A percentile compares a stretch with the other conserved stretches of the same genome.
These are phyloP conservation scores for Bufo gargarizans DNA, from an alignment of 2,113 vertebrate genomes.

Conservation along the genomic window DNA sequence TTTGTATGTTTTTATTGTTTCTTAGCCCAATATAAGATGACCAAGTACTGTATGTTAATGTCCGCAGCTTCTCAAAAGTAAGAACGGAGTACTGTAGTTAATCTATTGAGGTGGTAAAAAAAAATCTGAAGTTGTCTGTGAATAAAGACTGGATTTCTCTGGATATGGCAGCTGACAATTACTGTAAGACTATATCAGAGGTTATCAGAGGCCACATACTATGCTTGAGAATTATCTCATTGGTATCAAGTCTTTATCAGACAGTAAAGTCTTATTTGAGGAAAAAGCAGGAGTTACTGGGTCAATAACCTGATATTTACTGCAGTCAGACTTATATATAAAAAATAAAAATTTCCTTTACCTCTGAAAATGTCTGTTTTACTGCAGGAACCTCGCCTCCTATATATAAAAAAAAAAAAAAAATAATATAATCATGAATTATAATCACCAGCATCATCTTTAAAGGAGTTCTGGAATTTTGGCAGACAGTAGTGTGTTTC, in stretches of 20 bases:
- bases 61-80: neutral
- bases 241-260: neutral
- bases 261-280: neutral
- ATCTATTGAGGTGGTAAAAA: neutral
- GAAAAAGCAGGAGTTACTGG: neutral
- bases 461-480: neutral
- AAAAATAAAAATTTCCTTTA: slow-evolving; percentile 3
- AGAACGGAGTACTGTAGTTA: neutral
- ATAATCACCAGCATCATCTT: neutral
- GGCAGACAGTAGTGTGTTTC: no score
- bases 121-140: neutral
- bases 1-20: no score
- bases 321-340: neutral
- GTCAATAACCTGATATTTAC: neutral
- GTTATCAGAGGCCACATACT: neutral
- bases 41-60: no score
- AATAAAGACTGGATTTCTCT: neutral
- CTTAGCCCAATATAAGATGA: no score
- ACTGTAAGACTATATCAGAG: neutral
- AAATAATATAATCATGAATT: neutral
- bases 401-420: neutral
- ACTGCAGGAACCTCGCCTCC: neutral
- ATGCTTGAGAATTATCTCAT: neutral
- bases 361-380: neutral
- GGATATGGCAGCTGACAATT: neutral